Evolutionary conservation across 2,113 vertebrate species (phyloP).

Genomic region (Sinocyclocheilus rhinocerous): DNA sequence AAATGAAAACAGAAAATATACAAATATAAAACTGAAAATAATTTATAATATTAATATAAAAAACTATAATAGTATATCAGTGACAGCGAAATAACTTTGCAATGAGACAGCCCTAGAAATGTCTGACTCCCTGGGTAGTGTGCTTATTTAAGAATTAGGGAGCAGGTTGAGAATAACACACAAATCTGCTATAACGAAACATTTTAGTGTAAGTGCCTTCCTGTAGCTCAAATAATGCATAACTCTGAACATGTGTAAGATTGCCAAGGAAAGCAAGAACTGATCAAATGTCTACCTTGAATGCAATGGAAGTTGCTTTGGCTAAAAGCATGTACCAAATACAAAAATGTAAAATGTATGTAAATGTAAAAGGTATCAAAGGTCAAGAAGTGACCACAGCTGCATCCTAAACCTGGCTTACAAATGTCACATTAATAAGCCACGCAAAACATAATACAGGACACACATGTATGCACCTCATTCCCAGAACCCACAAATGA

Average conservation of each 20-base stretch:
- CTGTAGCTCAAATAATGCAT: neutral
- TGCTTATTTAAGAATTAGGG: neutral
- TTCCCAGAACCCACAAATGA: conserved; percentile 34
- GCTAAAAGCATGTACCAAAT: no score
- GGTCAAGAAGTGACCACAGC: no score
- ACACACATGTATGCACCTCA: conserved; percentile 26
- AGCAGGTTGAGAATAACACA: neutral
- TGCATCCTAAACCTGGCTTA: neutral
- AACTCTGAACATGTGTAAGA: neutral
- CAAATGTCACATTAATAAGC: neutral
- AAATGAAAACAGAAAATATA: no score
- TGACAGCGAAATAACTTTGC: neutral
- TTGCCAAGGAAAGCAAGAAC: neutral
- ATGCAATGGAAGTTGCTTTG: no score
- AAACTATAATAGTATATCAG: neutral
- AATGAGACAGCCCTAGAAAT: neutral
- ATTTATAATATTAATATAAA: no score
- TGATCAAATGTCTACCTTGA: no score
- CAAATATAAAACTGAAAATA: no score
- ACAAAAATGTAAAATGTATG: no score
- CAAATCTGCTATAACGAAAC: neutral
- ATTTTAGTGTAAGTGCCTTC: neutral
- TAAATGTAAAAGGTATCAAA: no score
- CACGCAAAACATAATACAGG: conserved; percentile 23
- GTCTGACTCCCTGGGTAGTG: neutral